Conservation (phyloP, 1,140 invertebrate genomes). For the Trichonephila inaurata region DNA sequence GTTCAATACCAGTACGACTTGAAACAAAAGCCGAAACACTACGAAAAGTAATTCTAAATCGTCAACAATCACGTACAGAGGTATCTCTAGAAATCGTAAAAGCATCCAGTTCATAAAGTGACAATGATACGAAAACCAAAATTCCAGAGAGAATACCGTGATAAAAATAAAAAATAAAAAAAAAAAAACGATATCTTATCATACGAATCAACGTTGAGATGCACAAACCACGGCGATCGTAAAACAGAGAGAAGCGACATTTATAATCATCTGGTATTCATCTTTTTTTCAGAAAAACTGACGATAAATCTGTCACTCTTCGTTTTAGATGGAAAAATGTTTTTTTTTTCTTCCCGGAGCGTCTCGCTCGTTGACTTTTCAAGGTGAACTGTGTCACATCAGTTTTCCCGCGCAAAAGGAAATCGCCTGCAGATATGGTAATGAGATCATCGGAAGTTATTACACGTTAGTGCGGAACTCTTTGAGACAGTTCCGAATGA, state of each 20-base stretch:
- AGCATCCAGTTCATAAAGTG: too few relatives aligned
- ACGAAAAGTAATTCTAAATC: too few relatives aligned
- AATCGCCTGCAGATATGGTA: slow-evolving; percentile 1
- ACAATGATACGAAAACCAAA: too few relatives aligned
- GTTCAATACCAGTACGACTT: too few relatives aligned
- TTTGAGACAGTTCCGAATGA: not conserved
- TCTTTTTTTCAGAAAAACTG: not conserved
- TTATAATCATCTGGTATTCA: not conserved
- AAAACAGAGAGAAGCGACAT: not conserved
- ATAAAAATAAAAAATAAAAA: too few relatives aligned
- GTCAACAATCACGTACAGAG: too few relatives aligned
- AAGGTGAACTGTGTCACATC: slow-evolving; percentile 46
- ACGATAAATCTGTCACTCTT: slow-evolving; percentile 41
- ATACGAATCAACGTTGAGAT: not conserved
- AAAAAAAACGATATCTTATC: too few relatives aligned
- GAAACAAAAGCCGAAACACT: too few relatives aligned
- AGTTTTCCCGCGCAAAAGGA: not conserved
- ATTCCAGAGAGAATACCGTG: too few relatives aligned
- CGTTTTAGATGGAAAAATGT: not conserved
- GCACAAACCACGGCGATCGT: not conserved
- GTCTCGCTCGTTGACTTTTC: not conserved
- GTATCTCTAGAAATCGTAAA: too few relatives aligned
- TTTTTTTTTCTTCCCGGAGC: not conserved
- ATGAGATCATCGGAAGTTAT: not conserved
- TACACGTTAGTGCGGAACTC: not conserved